phyloP scores from a whole-genome alignment of 1,140 invertebrate genomes.

The Wiebesia pumilae region DNA sequence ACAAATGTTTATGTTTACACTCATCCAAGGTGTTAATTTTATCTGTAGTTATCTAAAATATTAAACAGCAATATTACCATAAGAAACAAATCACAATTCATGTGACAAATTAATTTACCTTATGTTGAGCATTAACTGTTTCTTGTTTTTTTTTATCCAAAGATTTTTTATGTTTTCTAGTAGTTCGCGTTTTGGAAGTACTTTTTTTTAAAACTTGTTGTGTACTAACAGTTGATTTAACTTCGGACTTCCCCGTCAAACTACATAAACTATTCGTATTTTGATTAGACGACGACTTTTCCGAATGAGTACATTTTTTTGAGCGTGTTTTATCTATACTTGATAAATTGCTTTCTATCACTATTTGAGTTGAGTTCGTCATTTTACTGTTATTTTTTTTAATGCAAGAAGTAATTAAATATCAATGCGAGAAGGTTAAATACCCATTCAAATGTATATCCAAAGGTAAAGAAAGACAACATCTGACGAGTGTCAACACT shows the following conservation, averaged over 20 bases:
- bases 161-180: slow-evolving; percentile 5
- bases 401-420: neutral
- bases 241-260: neutral
- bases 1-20: neutral
- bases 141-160: neutral
- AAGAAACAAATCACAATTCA: neutral
- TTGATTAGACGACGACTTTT: neutral
- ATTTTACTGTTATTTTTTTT: slow-evolving; percentile 1
- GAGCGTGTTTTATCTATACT: neutral
- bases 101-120: neutral
- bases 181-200: neutral
- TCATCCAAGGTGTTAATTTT: neutral
- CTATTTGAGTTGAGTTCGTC: neutral
- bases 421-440: neutral
- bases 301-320: neutral
- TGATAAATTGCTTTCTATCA: neutral
- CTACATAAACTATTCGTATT: neutral
- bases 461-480: slow-evolving; percentile 20
- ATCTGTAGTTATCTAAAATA: neutral
- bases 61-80: neutral
- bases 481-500: neutral
- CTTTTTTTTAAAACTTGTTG: slow-evolving; percentile 32
- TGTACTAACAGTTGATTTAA: neutral
- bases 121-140: neutral
- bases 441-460: neutral